These are phyloP conservation scores for Sebastes trivittatus DNA, from an alignment of 2,797 vertebrate genomes.

Conservation along the genomic window DNA sequence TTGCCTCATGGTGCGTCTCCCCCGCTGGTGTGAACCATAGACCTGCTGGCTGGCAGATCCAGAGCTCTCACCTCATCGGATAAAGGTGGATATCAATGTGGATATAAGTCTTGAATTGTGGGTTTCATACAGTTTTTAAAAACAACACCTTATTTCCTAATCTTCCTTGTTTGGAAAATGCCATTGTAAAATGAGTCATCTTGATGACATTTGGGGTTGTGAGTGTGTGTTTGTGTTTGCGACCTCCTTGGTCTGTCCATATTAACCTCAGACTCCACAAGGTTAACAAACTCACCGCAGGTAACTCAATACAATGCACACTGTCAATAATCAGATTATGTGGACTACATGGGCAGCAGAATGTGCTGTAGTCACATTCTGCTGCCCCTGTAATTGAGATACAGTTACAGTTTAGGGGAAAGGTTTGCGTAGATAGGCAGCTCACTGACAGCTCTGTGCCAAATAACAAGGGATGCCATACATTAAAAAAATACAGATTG, in stretches of 20 bases:
- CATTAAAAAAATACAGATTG: no score
- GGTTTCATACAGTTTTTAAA: not conserved
- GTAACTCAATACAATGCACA: not conserved
- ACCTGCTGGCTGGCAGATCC: constrained; percentile 34
- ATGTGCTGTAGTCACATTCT: no score
- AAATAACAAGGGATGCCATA: no score
- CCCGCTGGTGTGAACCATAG: constrained; percentile 76
- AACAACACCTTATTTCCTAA: not conserved
- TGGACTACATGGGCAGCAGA: not conserved
- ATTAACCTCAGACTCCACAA: not conserved
- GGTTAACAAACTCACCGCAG: not conserved
- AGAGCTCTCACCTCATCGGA: constrained; percentile 6
- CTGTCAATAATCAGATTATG: not conserved
- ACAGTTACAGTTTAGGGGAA: not conserved
- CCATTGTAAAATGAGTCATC: not conserved
- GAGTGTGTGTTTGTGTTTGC: not conserved
- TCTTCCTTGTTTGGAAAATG: not conserved
- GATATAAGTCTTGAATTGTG: not conserved
- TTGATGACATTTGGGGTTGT: not conserved
- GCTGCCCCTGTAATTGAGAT: not conserved
- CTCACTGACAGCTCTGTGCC: no score
- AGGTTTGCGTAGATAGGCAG: no score
- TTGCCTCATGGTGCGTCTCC: constrained; percentile 33
- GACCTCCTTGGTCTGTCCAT: not conserved
- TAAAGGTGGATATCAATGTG: constrained; percentile 29